Evolutionary conservation across 1,140 invertebrate genomes (phyloP).

Genomic region (Drosophila guanche): DNA sequence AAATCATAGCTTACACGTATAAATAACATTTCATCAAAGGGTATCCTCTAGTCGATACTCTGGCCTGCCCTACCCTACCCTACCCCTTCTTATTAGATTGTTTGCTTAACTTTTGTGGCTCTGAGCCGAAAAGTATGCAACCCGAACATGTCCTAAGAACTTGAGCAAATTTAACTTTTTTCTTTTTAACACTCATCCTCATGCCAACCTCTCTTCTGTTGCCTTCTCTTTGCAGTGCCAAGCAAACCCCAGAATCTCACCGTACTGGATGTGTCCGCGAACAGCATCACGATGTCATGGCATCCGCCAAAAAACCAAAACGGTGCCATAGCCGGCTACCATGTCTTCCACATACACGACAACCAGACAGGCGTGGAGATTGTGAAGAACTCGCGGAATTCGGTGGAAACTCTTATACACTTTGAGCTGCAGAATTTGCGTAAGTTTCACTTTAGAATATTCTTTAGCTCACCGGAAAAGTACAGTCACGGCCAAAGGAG

Average conservation of each 20-base stretch:
- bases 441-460: slow-evolving; percentile 84
- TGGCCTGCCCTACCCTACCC: background rate
- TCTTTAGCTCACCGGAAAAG: background rate
- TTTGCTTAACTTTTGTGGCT: slow-evolving; percentile 18
- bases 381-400: slow-evolving; percentile 84
- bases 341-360: slow-evolving; percentile 88
- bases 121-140: slow-evolving; percentile 45
- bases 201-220: slow-evolving; percentile 2
- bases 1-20: too few relatives aligned
- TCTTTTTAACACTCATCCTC: slow-evolving; percentile 41
- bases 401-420: slow-evolving; percentile 83
- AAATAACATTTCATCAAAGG: background rate
- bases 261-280: slow-evolving; percentile 89
- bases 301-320: slow-evolving; percentile 89
- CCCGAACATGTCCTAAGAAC: slow-evolving; percentile 42
- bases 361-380: slow-evolving; percentile 88
- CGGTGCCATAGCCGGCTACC: slow-evolving; percentile 88
- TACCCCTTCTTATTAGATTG: background rate
- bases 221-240: slow-evolving; percentile 87
- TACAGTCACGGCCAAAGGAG: slow-evolving; percentile 31
- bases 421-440: slow-evolving; percentile 86
- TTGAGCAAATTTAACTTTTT: slow-evolving; percentile 52
- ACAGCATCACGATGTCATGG: slow-evolving; percentile 92
- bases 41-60: background rate
- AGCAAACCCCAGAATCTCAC: slow-evolving; percentile 92